phyloP scores from a whole-genome alignment of 2,113 vertebrate genomes.

The Circaetus gallicus region DNA sequence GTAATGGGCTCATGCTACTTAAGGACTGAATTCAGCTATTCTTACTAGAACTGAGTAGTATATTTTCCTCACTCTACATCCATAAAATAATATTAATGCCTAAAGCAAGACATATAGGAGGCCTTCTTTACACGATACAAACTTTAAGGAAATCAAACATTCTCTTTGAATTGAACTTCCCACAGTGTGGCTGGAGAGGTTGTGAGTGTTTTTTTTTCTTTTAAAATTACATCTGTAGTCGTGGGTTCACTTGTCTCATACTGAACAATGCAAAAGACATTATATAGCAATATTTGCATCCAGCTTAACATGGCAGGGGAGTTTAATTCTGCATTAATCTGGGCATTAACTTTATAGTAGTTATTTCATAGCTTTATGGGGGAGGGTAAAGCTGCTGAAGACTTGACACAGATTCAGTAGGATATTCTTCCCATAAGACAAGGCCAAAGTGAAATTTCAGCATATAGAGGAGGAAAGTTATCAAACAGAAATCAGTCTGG shows the following conservation, averaged over 20 bases:
- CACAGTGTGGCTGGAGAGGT: not conserved
- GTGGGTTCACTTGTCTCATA: not conserved
- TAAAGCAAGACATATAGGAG: not conserved
- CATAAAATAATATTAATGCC: not conserved
- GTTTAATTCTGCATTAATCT: not conserved
- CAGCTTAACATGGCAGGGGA: not conserved
- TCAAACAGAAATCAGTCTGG: not conserved
- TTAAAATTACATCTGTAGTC: slow-evolving; percentile 11
- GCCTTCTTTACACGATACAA: not conserved
- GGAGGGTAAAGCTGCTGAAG: not conserved
- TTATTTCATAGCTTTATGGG: not conserved
- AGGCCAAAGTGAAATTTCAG: not conserved
- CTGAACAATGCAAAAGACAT: not conserved
- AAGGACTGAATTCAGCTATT: not conserved
- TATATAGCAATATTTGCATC: slow-evolving; percentile 22
- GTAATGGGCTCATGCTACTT: not conserved
- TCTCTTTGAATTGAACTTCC: not conserved
- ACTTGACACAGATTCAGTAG: not conserved
- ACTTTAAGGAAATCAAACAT: not conserved
- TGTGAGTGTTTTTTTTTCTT: not conserved
- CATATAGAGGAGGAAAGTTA: not conserved
- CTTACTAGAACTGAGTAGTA: not conserved
- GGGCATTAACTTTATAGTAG: not conserved
- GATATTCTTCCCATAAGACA: not conserved
- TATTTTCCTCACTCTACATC: not conserved